These are phyloP conservation scores for Ypsolopha scabrella DNA, from an alignment of 2,888 invertebrate species.

Conservation along the genomic window DNA sequence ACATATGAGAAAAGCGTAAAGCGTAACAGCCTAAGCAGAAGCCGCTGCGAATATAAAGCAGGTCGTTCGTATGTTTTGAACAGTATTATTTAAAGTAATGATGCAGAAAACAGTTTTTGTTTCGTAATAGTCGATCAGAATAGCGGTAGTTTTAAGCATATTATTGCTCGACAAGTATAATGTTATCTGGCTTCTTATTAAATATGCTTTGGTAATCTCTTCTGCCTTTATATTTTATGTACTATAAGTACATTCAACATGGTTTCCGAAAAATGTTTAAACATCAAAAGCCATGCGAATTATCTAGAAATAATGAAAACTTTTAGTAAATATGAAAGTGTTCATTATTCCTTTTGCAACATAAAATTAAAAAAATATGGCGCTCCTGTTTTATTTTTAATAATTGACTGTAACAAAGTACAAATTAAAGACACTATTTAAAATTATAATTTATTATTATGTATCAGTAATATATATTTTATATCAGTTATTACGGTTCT, in stretches of 20 bases:
- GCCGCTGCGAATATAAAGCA: slow-evolving; percentile 37
- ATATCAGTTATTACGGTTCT: neutral
- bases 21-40: slow-evolving; percentile 45
- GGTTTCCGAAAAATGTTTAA: neutral
- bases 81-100: too few relatives aligned
- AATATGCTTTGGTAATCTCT: too few relatives aligned
- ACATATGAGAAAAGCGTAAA: slow-evolving; percentile 62
- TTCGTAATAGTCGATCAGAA: too few relatives aligned
- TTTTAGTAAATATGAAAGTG: neutral
- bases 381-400: neutral
- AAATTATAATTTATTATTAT: too few relatives aligned
- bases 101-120: too few relatives aligned
- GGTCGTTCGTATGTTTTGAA: too few relatives aligned
- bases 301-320: slow-evolving; percentile 1
- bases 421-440: too few relatives aligned
- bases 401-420: neutral
- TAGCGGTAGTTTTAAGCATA: neutral
- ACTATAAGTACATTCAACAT: neutral
- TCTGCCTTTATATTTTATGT: neutral
- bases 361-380: slow-evolving; percentile 1
- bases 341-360: slow-evolving; percentile 1
- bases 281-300: slow-evolving; percentile 34
- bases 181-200: too few relatives aligned
- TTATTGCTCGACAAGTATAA: neutral
- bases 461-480: too few relatives aligned